phyloP scores from a whole-genome alignment of 2,888 invertebrate species.

The Drosophila emarginata region DNA sequence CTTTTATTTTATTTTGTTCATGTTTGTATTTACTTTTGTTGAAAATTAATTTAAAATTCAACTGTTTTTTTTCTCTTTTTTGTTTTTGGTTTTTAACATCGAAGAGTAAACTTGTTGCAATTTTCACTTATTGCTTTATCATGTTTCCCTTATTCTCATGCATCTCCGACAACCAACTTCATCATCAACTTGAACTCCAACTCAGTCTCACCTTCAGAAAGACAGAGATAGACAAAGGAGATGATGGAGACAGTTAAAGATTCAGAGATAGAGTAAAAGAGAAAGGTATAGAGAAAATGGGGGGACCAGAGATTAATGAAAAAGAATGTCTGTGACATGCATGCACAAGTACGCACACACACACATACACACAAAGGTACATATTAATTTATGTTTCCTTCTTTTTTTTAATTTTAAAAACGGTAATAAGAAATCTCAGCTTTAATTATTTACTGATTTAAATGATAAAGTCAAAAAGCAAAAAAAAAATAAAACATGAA shows the following conservation, averaged over 20 bases:
- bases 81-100: conserved; percentile 37
- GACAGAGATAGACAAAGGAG: conserved; percentile 15
- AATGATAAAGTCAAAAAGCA: conserved; percentile 35
- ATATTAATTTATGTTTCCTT: conserved; percentile 47
- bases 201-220: conserved; percentile 13
- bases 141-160: conserved; percentile 38
- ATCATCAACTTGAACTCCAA: neutral
- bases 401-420: neutral
- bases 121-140: conserved; percentile 72
- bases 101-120: conserved; percentile 63
- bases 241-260: neutral
- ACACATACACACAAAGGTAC: neutral
- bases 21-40: conserved; percentile 56
- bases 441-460: conserved; percentile 58
- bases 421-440: conserved; percentile 36
- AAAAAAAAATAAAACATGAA: neutral
- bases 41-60: conserved; percentile 65
- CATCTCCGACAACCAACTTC: neutral
- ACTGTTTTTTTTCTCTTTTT: conserved; percentile 37
- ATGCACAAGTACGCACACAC: neutral
- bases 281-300: neutral
- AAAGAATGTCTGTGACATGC: conserved; percentile 25
- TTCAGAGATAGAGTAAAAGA: neutral
- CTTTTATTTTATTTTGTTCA: conserved; percentile 4
- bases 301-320: conserved; percentile 39